phyloP scores from a whole-genome alignment of 2,888 invertebrate genomes.

The Rhyacophila evoluta region DNA sequence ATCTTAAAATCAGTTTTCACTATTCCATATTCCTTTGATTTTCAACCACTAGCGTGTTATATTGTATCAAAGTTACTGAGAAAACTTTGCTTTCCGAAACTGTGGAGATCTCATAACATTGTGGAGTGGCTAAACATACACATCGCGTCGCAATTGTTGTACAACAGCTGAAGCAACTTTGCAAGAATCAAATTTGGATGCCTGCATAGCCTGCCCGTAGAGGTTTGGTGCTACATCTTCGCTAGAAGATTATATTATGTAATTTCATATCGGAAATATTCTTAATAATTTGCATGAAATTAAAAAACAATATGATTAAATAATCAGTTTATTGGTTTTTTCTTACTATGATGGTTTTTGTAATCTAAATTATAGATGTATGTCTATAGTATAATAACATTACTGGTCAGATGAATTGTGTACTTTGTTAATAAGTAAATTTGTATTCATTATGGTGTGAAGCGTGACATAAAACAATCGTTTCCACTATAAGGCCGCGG shows the following conservation, averaged over 20 bases:
- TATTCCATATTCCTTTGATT: not conserved
- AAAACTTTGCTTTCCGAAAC: not conserved
- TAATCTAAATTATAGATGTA: no score
- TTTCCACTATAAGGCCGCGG: no score
- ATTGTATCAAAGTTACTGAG: not conserved
- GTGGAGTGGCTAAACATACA: slow-evolving; percentile 10
- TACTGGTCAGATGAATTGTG: no score
- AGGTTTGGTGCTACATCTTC: not conserved
- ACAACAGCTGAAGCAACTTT: not conserved
- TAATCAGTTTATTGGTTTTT: no score
- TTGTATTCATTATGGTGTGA: no score
- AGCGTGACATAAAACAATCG: no score
- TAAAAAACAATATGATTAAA: not conserved
- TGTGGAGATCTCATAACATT: slow-evolving; percentile 11
- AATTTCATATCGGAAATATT: not conserved
- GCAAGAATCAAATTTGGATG: slow-evolving; percentile 7
- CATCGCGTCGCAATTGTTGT: slow-evolving; percentile 16
- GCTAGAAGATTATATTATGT: no score
- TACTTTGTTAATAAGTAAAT: no score
- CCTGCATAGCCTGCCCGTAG: not conserved
- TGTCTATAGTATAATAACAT: no score
- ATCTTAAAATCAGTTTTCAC: not conserved
- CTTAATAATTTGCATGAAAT: not conserved
- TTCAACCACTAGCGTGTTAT: not conserved
- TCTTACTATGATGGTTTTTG: no score